phyloP scores from a whole-genome alignment of 2,113 vertebrate species.

The Dendropsophus ebraccatus region DNA sequence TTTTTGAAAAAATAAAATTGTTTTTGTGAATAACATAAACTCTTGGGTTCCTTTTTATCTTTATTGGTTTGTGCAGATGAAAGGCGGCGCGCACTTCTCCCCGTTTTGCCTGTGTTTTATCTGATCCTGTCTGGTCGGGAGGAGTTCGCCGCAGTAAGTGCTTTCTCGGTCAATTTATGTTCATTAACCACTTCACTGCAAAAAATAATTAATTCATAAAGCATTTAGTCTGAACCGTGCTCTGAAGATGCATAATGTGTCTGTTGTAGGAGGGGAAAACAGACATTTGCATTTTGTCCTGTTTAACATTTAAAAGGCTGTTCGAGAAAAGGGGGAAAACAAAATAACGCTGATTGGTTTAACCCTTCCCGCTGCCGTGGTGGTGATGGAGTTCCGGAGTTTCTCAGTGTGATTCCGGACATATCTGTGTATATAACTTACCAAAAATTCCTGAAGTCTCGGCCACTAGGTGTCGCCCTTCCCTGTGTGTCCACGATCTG shows the following conservation, averaged over 20 bases:
- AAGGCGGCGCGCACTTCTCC: slow-evolving; percentile 55
- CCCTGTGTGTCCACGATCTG: no score
- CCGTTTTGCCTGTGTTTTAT: slow-evolving; percentile 66
- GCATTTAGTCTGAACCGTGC: slow-evolving; percentile 35
- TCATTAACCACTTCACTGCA: slow-evolving; percentile 63
- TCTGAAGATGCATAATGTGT: slow-evolving; percentile 44
- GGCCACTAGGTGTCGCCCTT: no score
- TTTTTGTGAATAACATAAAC: slow-evolving; percentile 64
- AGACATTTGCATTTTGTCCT: slow-evolving; percentile 52
- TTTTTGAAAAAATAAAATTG: no score
- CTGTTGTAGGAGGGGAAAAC: slow-evolving; percentile 47
- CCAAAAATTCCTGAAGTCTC: no score
- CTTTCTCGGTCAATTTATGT: slow-evolving; percentile 61
- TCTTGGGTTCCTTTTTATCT: slow-evolving; percentile 61
- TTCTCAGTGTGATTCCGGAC: no score
- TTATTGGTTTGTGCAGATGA: slow-evolving; percentile 67
- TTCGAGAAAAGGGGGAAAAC: slow-evolving; percentile 6
- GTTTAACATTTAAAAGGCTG: slow-evolving; percentile 46
- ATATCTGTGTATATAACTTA: no score
- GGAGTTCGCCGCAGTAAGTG: slow-evolving; percentile 59
- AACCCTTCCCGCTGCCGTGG: background rate
- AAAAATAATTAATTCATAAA: slow-evolving; percentile 60
- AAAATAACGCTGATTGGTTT: background rate
- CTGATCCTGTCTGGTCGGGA: slow-evolving; percentile 65
- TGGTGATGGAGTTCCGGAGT: background rate